Base-by-base conservation (phyloP, 2,888 invertebrate genomes). In the Baronia brevicornis region DNA sequence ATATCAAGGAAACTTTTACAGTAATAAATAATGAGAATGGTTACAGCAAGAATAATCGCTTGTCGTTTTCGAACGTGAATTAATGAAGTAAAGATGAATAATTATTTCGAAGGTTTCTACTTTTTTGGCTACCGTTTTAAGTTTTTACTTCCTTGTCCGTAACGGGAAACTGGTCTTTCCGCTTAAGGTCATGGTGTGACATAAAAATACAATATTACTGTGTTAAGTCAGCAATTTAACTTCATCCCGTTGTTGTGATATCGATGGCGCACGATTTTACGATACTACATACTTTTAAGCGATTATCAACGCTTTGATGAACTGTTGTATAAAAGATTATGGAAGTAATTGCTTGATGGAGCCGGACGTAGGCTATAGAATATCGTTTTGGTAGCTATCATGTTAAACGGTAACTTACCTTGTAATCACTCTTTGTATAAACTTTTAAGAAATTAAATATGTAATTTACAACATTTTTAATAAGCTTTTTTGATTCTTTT, bases 41-140 rank as follows among this genome's bases (percentile, higher is more conserved):
- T n/a, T n/a, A n/a, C n/a, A n/a, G n/a, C n/a, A n/a, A n/a, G n/a
- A n/a, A n/a, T n/a, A n/a, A n/a, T n/a, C n/a, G n/a, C n/a, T n/a
- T n/a, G n/a, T n/a, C n/a, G n/a, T n/a, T n/a, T n/a, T n/a, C n/a
- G n/a, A n/a, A n/a, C n/a, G n/a, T n/a, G n/a, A n/a, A n/a, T n/a
- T n/a, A n/a, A n/a, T n/a, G n/a, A n/a, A n/a, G n/a, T n/a, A n/a
- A n/a, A n/a, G n/a, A n/a, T n/a, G n/a, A n/a, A n/a, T n/a, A n/a
- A n/a, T n/a, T n/a, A 54, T 57, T 57, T 60, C 47, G 60, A 54
- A 68, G 63, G 54, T 57, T 63, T 64, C 39, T 55, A 46, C 61
- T 63, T 63, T 66, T 72, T 69, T 66, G 57, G 65, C 51, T 56
- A 46, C 60, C 67, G 70, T 61, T 48, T 54, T 56, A 46, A 56